phyloP scores from a whole-genome alignment of 2,797 vertebrate species.

The Halcyon chelicuti region DNA sequence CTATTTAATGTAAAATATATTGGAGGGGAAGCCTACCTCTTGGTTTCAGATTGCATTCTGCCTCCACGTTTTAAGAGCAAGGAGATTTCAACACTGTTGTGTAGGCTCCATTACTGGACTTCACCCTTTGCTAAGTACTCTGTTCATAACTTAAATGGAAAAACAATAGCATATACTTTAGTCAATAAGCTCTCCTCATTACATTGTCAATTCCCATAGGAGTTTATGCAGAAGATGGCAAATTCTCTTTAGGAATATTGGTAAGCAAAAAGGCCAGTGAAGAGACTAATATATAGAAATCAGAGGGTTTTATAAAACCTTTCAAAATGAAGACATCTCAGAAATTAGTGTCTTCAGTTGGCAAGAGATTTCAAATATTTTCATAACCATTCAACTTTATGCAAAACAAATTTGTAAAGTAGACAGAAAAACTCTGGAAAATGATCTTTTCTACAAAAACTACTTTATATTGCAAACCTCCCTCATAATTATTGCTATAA shows the following conservation, averaged over 20 bases:
- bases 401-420: background rate
- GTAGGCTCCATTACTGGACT: background rate
- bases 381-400: slow-evolving; percentile 3
- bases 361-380: slow-evolving; percentile 20
- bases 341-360: background rate
- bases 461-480: slow-evolving; percentile 27
- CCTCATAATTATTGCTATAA: background rate
- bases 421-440: background rate
- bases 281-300: background rate
- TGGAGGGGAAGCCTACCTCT: background rate
- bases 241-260: background rate
- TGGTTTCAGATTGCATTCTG: background rate
- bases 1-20: background rate
- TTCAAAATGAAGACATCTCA: background rate
- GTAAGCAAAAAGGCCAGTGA: background rate
- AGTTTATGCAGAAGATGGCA: background rate
- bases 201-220: background rate
- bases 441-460: slow-evolving; percentile 12
- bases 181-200: background rate
- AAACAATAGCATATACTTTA: background rate
- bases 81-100: background rate
- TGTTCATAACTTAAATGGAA: background rate
- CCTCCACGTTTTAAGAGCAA: background rate
- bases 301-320: background rate
- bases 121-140: background rate